A percentile compares a stretch with the other conserved stretches of the same genome.
Conservation (phyloP, 2,888 invertebrate species). For the Himalopsyche japonica region DNA sequence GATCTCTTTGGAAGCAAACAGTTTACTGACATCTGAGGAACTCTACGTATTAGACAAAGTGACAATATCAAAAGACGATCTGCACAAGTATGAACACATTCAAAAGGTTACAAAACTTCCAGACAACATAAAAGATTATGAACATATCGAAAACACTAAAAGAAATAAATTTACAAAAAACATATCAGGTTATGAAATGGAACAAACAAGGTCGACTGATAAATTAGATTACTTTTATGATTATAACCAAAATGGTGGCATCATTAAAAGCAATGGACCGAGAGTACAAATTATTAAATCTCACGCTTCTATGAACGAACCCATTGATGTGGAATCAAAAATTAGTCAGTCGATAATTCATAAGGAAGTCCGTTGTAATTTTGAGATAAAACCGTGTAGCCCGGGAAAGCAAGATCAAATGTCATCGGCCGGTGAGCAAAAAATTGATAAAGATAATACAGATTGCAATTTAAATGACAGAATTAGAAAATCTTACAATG, state of each 20-base stretch:
- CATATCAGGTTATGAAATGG: neutral
- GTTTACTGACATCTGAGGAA: constrained; percentile 39
- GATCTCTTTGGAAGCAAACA: neutral
- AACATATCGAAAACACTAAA: constrained; percentile 48
- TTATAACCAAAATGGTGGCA: neutral
- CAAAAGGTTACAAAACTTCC: constrained; percentile 59
- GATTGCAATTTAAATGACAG: constrained; percentile 37
- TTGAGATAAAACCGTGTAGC: constrained; percentile 60
- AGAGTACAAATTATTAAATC: neutral
- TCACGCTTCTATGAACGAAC: constrained; percentile 21
- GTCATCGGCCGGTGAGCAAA: constrained; percentile 34
- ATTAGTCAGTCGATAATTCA: constrained; percentile 61
- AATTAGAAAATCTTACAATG: constrained; percentile 44
- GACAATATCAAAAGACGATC: constrained; percentile 56
- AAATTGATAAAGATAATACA: constrained; percentile 47
- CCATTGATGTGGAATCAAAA: constrained; percentile 56
- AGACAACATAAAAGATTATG: constrained; percentile 59
- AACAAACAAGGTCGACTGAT: neutral
- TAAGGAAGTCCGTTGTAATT: constrained; percentile 60
- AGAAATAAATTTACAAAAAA: constrained; percentile 1
- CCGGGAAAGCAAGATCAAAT: constrained; percentile 53
- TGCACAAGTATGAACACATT: constrained; percentile 58
- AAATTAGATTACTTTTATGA: neutral
- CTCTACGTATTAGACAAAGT: constrained; percentile 57
- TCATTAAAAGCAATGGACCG: neutral